Conservation (phyloP, 2,797 vertebrate species). For the Lateolabrax maculatus region DNA sequence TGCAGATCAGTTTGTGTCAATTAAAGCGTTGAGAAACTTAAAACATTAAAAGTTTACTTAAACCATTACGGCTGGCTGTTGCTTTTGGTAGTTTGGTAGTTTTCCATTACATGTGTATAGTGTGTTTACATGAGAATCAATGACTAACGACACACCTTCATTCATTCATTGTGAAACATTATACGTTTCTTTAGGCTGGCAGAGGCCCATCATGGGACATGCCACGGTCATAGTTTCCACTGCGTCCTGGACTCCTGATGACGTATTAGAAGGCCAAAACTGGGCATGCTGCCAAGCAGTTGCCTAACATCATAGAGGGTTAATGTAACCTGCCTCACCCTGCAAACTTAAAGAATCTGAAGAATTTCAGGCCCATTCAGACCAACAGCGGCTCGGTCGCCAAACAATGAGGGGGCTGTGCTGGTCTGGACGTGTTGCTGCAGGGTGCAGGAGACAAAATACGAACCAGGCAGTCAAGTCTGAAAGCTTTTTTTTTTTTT, state of each 20-base stretch:
- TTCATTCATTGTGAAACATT: neutral
- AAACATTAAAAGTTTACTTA: no score
- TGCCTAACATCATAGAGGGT: neutral
- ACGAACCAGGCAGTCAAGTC: neutral
- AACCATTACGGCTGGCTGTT: neutral
- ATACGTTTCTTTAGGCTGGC: neutral
- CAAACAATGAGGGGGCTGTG: neutral
- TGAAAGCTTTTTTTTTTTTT: no score
- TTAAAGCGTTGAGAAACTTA: neutral
- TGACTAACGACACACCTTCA: neutral
- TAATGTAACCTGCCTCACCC: neutral
- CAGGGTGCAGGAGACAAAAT: neutral
- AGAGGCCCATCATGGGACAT: no score
- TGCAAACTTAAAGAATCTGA: neutral
- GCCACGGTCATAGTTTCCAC: neutral
- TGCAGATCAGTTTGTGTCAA: no score
- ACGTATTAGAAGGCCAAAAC: neutral
- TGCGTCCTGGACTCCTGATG: neutral
- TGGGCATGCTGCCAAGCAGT: neutral
- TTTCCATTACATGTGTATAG: neutral
- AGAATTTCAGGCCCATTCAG: neutral
- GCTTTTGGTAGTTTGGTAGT: no score
- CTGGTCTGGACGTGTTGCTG: no score
- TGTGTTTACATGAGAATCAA: neutral
- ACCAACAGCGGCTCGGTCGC: neutral